Percentiles rank a stretch among this genome's conserved stretches.
Conservation (phyloP, 2,888 invertebrate species). For the Oasisia sp. region DNA sequence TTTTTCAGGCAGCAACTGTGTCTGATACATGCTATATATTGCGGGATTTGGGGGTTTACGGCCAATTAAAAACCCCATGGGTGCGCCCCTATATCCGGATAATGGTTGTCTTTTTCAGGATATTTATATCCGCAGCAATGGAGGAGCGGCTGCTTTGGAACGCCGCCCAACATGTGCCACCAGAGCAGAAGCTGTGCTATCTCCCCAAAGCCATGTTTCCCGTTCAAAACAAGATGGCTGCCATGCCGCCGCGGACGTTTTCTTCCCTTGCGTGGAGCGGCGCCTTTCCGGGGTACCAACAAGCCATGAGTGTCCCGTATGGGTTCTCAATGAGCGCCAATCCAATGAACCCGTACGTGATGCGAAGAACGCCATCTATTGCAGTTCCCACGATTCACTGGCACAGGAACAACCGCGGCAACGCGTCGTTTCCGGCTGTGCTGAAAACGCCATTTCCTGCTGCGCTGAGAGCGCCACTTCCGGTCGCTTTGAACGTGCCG, state of each 20-base stretch:
- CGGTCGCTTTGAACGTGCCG: background rate
- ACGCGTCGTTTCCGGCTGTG: background rate
- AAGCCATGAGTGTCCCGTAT: background rate
- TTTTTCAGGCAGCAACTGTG: too few relatives aligned
- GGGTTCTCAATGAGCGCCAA: background rate
- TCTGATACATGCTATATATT: too few relatives aligned
- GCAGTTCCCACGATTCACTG: background rate
- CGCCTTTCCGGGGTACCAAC: background rate
- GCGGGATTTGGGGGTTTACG: too few relatives aligned
- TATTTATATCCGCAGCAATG: background rate
- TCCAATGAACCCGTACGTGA: background rate
- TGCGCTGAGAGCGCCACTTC: background rate
- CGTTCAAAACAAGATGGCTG: slow-evolving; percentile 12
- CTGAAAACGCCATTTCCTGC: background rate
- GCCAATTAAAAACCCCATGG: too few relatives aligned
- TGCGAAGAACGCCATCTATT: background rate
- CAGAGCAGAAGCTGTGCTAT: background rate
- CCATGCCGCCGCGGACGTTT: background rate
- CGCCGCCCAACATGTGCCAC: background rate
- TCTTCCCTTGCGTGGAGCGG: background rate
- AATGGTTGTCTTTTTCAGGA: background rate
- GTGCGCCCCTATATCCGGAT: background rate
- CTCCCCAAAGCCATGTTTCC: background rate
- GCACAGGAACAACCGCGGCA: background rate
- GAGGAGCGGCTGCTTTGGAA: background rate